Percentiles rank a stretch among this genome's conserved stretches.
phyloP scores from a whole-genome alignment of 2,797 vertebrate genomes.

The Glossophaga mutica region DNA sequence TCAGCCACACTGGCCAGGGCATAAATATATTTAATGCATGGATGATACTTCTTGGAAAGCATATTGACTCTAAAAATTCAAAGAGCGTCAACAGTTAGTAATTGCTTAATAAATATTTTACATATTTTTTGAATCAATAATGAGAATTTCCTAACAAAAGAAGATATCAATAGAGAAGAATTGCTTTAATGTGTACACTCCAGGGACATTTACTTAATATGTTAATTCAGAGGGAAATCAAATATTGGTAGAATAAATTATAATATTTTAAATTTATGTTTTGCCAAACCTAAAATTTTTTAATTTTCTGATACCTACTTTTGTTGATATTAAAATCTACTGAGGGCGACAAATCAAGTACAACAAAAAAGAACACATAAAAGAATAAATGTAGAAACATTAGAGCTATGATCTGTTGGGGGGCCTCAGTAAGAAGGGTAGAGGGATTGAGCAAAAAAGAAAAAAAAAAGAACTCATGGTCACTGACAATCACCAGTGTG shows the following conservation, averaged over 20 bases:
- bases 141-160: neutral
- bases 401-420: neutral
- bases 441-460: too few species aligned
- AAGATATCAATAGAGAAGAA: neutral
- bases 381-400: neutral
- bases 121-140: neutral
- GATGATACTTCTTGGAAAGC: neutral
- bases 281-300: neutral
- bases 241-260: neutral
- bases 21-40: neutral
- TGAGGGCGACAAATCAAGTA: neutral
- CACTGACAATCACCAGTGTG: too few species aligned
- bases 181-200: neutral
- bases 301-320: neutral
- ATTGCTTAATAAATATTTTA: neutral
- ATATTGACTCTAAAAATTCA: neutral
- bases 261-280: neutral
- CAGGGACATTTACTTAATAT: neutral
- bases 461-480: too few species aligned
- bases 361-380: neutral
- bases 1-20: too few species aligned
- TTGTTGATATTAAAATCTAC: neutral
- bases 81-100: neutral
- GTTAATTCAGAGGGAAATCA: neutral
- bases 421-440: too few species aligned